phyloP scores from a whole-genome alignment of 2,888 invertebrate genomes.

The Iphiclides podalirius region DNA sequence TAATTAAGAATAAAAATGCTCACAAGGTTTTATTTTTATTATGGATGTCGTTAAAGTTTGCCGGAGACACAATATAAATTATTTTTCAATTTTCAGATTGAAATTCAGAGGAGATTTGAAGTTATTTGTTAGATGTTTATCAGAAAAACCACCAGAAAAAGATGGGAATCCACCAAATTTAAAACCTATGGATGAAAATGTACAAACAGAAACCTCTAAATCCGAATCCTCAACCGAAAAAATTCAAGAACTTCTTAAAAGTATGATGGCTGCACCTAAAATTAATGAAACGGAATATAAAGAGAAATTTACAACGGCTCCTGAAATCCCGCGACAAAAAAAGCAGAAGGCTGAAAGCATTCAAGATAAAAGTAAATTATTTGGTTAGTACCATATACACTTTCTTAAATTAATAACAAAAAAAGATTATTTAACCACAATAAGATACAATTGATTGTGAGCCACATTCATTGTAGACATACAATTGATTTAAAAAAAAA shows the following conservation, averaged over 20 bases:
- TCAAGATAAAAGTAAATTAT: constrained; percentile 59
- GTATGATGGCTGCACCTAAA: constrained; percentile 55
- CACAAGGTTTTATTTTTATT: constrained; percentile 23
- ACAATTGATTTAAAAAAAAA: no score
- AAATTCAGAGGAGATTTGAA: constrained; percentile 33
- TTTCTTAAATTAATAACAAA: no score
- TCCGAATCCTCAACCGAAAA: constrained; percentile 53
- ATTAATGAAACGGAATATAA: constrained; percentile 60
- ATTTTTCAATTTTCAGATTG: constrained; percentile 33
- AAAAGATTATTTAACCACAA: no score
- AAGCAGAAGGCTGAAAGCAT: constrained; percentile 46
- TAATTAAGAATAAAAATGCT: constrained; percentile 25
- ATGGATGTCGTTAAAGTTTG: no score
- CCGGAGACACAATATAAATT: no score
- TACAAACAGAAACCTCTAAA: constrained; percentile 34
- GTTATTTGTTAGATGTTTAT: constrained; percentile 33
- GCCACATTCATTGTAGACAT: no score
- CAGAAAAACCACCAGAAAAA: constrained; percentile 42
- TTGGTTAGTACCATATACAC: constrained; percentile 41
- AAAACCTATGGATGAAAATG: constrained; percentile 33
- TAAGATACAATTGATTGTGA: no score
- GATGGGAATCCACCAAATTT: constrained; percentile 47
- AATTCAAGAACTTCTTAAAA: constrained; percentile 64
- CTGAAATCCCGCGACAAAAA: constrained; percentile 42
- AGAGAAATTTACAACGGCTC: constrained; percentile 57